Evolutionary conservation across 2,113 vertebrate genomes (phyloP).

Genomic region (Dasyornis broadbenti): DNA sequence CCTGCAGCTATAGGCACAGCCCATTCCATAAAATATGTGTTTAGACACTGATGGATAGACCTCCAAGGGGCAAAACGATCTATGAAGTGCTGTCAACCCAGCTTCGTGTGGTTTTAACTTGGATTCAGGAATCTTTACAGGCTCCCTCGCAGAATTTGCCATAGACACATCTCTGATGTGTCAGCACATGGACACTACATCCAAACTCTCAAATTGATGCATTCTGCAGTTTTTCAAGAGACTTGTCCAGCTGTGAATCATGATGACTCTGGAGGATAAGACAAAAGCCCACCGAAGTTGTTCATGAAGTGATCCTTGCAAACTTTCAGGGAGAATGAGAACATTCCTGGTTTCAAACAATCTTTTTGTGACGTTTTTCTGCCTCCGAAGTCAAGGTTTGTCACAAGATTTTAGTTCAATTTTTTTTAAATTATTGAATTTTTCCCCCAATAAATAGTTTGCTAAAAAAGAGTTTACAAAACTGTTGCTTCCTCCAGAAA

Average conservation of each 20-base stretch:
- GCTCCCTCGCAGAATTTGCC: not conserved
- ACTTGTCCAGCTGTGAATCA: not conserved
- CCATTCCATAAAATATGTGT: fast-evolving
- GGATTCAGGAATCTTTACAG: not conserved
- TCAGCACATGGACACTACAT: not conserved
- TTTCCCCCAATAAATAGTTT: not conserved
- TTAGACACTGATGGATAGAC: not conserved
- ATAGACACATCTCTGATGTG: not conserved
- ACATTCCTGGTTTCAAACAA: not conserved
- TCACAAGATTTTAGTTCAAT: not conserved
- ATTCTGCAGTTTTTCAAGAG: not conserved
- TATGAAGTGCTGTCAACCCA: not conserved
- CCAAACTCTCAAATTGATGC: not conserved
- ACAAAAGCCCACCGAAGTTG: not conserved
- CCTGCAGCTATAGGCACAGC: not conserved
- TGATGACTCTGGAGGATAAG: not conserved
- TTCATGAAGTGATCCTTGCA: not conserved
- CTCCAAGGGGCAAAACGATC: not conserved
- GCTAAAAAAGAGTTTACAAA: not conserved
- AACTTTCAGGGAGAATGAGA: not conserved
- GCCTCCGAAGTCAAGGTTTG: not conserved
- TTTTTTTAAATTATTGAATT: not conserved
- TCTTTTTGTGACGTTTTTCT: not conserved
- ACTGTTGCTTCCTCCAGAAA: not conserved
- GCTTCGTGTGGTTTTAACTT: not conserved